These are phyloP conservation scores for Lytechinus pictus DNA, from an alignment of 35 echinoderm and acorn worm species.

Conservation along the genomic window DNA sequence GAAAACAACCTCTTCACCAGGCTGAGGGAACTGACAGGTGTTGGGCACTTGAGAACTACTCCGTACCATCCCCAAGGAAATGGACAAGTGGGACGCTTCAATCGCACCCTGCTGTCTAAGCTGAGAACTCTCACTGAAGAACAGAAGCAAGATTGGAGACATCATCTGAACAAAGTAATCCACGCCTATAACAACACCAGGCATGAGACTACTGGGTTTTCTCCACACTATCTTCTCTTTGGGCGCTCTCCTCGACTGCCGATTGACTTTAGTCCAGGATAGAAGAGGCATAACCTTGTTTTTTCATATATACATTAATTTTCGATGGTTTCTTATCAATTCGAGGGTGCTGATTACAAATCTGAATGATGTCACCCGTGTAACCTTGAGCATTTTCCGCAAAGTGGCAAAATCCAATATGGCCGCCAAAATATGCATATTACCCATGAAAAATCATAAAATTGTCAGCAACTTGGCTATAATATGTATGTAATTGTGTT, in stretches of 20 bases:
- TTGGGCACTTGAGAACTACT: neutral
- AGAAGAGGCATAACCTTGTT: too few species aligned
- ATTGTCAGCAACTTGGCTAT: too few species aligned
- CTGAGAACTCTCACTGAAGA: neutral
- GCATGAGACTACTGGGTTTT: constrained; percentile 70
- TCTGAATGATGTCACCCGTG: too few species aligned
- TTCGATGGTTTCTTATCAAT: too few species aligned
- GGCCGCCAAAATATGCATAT: too few species aligned
- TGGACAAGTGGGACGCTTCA: neutral
- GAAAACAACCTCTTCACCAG: neutral
- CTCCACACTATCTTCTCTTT: constrained; percentile 72
- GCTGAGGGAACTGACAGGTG: neutral
- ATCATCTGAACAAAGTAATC: constrained; percentile 56
- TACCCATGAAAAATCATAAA: too few species aligned
- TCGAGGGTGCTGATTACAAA: too few species aligned
- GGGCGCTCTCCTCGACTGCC: constrained; percentile 55
- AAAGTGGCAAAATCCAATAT: too few species aligned
- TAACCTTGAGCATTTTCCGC: too few species aligned
- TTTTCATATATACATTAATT: too few species aligned
- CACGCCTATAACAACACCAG: constrained; percentile 75
- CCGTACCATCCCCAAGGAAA: neutral
- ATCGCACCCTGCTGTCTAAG: neutral
- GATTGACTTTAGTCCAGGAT: too few species aligned
- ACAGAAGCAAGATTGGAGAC: constrained; percentile 74
- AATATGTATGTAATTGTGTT: too few species aligned